Conservation (phyloP, 2,888 invertebrate genomes). For the Drosophila recens region DNA sequence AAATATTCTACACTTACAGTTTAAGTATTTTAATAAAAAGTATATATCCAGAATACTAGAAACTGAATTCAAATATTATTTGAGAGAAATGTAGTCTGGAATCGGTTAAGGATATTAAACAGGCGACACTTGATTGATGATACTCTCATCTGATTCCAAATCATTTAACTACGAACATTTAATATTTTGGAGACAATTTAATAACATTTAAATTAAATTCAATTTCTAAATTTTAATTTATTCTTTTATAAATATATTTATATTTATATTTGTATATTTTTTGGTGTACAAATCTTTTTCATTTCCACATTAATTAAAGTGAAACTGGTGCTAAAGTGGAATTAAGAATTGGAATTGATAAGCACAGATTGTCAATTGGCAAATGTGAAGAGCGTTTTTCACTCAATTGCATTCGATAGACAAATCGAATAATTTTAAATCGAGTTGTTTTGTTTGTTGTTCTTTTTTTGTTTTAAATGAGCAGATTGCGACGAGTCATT, state of each 20-base stretch:
- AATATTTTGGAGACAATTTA: too few species aligned
- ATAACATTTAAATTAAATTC: too few species aligned
- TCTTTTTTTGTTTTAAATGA: neutral
- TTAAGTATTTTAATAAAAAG: neutral
- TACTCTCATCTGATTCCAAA: too few species aligned
- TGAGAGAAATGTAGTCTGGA: neutral
- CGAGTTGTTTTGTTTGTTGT: neutral
- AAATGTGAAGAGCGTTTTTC: constrained; percentile 11
- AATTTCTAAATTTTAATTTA: too few species aligned
- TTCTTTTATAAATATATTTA: too few species aligned
- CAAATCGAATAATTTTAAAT: neutral
- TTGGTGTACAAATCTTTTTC: too few species aligned
- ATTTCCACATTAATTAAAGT: neutral
- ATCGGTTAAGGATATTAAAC: too few species aligned
- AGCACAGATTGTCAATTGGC: constrained; percentile 8
- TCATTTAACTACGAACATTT: too few species aligned
- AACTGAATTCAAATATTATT: neutral
- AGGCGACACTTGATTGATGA: too few species aligned
- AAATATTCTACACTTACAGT: neutral
- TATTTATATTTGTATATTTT: too few species aligned
- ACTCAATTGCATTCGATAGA: constrained; percentile 34
- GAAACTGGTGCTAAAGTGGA: constrained; percentile 2
- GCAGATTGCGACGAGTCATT: constrained; percentile 5
- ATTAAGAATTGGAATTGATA: neutral
- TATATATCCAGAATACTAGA: constrained; percentile 19